A percentile compares a stretch with the other conserved stretches of the same genome.
These are phyloP conservation scores for Antidorcas marsupialis DNA, from an alignment of 2,113 vertebrate species.

Conservation along the genomic window DNA sequence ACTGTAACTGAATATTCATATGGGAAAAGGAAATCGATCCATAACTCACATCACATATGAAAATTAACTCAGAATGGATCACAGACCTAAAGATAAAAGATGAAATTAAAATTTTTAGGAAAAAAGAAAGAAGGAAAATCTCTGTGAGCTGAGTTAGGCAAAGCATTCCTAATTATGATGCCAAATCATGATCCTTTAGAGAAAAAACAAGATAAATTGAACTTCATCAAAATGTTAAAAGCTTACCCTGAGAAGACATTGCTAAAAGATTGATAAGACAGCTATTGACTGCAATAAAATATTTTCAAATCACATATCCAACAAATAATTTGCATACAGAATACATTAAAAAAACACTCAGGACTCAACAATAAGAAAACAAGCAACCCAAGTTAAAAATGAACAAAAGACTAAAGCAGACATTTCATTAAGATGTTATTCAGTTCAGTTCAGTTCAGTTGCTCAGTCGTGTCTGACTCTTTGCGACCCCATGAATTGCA, in stretches of 20 bases:
- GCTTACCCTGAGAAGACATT: not conserved
- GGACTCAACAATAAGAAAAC: not conserved
- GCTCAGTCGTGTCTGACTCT: too few species aligned
- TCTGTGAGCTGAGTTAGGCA: not conserved
- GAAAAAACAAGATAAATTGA: not conserved
- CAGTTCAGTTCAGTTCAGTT: too few species aligned
- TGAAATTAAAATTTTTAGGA: not conserved
- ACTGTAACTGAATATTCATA: not conserved
- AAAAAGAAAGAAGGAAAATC: not conserved
- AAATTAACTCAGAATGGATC: conserved; percentile 7
- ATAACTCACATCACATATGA: not conserved
- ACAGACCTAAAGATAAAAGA: not conserved
- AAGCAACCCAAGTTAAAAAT: not conserved
- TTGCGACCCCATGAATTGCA: too few species aligned
- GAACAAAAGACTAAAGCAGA: not conserved
- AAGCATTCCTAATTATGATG: not conserved
- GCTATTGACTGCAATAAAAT: not conserved
- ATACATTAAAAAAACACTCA: not conserved
- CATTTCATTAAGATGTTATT: not conserved
- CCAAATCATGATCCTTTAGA: not conserved
- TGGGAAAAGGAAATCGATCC: not conserved
- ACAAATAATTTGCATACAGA: not conserved
- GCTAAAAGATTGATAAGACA: not conserved
- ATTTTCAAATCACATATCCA: not conserved
- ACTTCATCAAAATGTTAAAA: not conserved